Evolutionary conservation across 1,140 invertebrate species (phyloP).

Genomic region (Zaprionus camerounensis): DNA sequence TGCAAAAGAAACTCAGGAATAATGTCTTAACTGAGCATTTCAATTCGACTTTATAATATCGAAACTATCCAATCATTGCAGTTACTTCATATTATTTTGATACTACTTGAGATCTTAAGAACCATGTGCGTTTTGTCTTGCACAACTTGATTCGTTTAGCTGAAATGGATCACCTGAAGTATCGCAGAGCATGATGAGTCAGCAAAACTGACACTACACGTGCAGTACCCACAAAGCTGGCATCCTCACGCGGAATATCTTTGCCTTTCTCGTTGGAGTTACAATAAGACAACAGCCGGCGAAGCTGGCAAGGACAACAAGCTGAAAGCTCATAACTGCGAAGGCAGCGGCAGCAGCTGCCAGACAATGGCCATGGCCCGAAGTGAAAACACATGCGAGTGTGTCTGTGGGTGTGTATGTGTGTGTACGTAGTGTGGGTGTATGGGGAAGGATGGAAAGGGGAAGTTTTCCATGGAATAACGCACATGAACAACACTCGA

Average conservation of each 20-base stretch:
- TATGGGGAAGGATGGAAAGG: not conserved
- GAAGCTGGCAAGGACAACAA: constrained; percentile 53
- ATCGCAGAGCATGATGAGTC: constrained; percentile 10
- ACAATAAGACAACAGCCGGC: constrained; percentile 39
- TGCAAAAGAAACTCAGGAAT: no score
- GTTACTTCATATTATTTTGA: not conserved
- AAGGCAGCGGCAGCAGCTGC: constrained; percentile 48
- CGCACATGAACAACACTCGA: constrained; percentile 32
- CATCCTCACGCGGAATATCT: not conserved
- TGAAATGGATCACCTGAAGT: constrained; percentile 9
- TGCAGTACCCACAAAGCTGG: constrained; percentile 5
- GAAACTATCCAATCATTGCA: not conserved
- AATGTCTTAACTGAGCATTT: no score
- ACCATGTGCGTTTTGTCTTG: not conserved
- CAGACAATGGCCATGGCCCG: constrained; percentile 47
- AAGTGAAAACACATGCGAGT: constrained; percentile 34
- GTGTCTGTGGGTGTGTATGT: constrained; percentile 14
- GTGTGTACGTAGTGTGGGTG: not conserved
- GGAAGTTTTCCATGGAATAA: constrained; percentile 42
- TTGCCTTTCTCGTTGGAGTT: constrained; percentile 23
- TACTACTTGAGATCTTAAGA: not conserved
- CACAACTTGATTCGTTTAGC: not conserved
- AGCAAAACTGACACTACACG: constrained; percentile 17
- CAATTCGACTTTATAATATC: no score
- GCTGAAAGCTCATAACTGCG: constrained; percentile 65